Base-by-base conservation (phyloP, 2,888 invertebrate genomes). In the Siphonodentalium dalli region DNA sequence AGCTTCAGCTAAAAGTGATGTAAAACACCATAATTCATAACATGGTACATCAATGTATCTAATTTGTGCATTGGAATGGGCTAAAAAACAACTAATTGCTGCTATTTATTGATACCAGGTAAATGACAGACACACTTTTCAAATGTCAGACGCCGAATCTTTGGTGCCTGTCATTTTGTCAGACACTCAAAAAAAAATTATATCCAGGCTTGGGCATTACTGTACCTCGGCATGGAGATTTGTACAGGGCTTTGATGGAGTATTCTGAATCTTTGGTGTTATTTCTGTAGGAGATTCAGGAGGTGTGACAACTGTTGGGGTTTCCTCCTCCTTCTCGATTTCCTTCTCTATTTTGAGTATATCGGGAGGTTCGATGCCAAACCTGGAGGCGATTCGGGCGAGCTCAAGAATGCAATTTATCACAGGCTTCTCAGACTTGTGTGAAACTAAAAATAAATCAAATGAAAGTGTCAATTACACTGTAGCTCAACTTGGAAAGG, bases 381-480 rank as follows among this genome's bases (percentile, higher is more conserved):
- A 90, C 74, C 87, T 86, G 39, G 70, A 67, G 3, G 91, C 92
- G 51, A 92, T 84, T 53, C 93, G 86, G 0, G 92, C 90, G 63
- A 93, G 88, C 79, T 93, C 93, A 83, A 93, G 84, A 37, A 93
- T 85, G 78, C 92, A 93, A 38, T 92, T 85, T 60, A 93, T 88
- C 44, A 93, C 92, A 73, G 90, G 90, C 1, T 92, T 86, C 23
- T 91, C 91, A 74, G 91, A 90, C 69, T 89, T 89, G 79, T 92
- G 92, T 28, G 91, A 84, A 49, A 93, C 92, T 89, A 78, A 20
- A 79, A 54, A 49, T 18, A 15, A 33, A 45, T 18, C 4, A 26
- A 9, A 18, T 13, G 7, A n/a, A 28, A 4, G 20, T 18, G 29
- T 11, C 3, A 35, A 20, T 5, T 9, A 35, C 35, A 26, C 18